Evolutionary conservation across 2,888 invertebrate genomes (phyloP).

Genomic region (Fabriciana adippe): DNA sequence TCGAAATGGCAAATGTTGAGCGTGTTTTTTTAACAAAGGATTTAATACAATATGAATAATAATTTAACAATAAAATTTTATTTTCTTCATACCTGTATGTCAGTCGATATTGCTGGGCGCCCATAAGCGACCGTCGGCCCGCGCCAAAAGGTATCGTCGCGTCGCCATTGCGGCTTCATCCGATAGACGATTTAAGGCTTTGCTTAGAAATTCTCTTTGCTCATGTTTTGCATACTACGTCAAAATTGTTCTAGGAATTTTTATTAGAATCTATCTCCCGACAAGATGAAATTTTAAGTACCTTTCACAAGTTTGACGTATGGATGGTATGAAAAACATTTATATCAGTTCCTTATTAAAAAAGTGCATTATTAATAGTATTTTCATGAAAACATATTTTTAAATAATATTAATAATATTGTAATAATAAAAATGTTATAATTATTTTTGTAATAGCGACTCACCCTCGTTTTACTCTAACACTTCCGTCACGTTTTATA

Average conservation of each 20-base stretch:
- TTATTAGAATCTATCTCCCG: constrained; percentile 26
- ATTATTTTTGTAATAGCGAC: too few relatives aligned
- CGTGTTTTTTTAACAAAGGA: not conserved
- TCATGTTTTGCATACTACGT: constrained; percentile 39
- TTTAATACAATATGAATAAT: constrained; percentile 4
- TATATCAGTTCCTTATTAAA: not conserved
- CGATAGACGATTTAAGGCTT: constrained; percentile 49
- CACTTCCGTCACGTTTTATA: too few relatives aligned
- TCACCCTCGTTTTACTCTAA: too few relatives aligned
- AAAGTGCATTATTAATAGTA: not conserved
- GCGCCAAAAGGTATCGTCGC: constrained; percentile 44
- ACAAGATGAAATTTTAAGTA: constrained; percentile 7
- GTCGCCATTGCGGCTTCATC: constrained; percentile 43
- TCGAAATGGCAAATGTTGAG: not conserved
- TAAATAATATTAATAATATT: too few relatives aligned
- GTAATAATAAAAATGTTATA: too few relatives aligned
- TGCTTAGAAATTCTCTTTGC: constrained; percentile 53
- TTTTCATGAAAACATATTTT: too few relatives aligned
- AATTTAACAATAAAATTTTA: not conserved
- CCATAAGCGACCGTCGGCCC: constrained; percentile 46
- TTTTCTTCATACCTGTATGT: constrained; percentile 41
- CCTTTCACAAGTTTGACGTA: not conserved
- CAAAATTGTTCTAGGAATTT: constrained; percentile 35
- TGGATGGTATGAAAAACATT: not conserved
- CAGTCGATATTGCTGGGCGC: constrained; percentile 52